Evolutionary conservation across 53 echinoderm and acorn worm genomes (phyloP).

Genomic region (Luidia sarsii): DNA sequence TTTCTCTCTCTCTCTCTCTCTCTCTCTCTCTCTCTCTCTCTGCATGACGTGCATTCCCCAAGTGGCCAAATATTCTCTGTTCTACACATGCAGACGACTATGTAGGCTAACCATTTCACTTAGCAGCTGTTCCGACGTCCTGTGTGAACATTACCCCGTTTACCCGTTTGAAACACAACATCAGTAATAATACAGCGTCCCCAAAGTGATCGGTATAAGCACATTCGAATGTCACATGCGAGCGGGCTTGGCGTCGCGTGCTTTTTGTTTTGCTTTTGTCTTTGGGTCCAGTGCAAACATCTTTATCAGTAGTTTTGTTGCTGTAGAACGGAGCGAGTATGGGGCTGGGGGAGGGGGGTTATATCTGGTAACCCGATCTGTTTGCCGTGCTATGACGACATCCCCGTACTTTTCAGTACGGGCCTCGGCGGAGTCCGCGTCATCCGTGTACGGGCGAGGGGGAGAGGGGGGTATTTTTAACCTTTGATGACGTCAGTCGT

Average conservation of each 20-base stretch:
- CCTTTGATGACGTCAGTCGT: constrained; percentile 17
- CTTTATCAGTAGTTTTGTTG: constrained; percentile 16
- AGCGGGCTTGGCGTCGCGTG: neutral
- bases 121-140: neutral
- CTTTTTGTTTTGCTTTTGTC: neutral
- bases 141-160: neutral
- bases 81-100: no score
- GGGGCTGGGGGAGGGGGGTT: no score
- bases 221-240: no score
- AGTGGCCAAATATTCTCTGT: no score
- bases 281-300: neutral
- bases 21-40: no score
- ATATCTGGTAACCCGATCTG: neutral
- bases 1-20: no score
- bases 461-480: constrained; percentile 15
- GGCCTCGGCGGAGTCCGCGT: no score
- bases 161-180: neutral
- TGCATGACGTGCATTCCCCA: no score
- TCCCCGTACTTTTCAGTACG: neutral
- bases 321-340: no score
- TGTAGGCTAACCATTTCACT: neutral
- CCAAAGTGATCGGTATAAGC: no score
- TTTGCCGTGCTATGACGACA: constrained; percentile 28
- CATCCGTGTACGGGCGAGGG: neutral
- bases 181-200: no score